Evolutionary conservation across 2,797 vertebrate species (phyloP).

Genomic region (Rhinogobio ventralis): DNA sequence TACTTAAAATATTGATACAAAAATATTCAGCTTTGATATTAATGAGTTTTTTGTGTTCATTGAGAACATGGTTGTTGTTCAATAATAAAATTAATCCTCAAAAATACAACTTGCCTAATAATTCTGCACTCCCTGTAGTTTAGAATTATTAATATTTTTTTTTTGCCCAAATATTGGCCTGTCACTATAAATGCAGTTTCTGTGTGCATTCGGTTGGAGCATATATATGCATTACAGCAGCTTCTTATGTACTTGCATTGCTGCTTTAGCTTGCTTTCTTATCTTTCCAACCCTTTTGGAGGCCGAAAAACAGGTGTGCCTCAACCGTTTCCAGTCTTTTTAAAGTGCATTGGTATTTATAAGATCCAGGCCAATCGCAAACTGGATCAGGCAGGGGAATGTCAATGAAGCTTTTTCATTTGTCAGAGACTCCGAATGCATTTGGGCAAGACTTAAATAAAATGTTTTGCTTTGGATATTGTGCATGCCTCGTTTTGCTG

Average conservation of each 20-base stretch:
- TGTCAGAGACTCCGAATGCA: not conserved
- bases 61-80: no score
- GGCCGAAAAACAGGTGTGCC: slow-evolving; percentile 7
- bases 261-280: slow-evolving; percentile 4
- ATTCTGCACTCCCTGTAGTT: no score
- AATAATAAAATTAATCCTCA: no score
- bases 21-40: no score
- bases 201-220: not conserved
- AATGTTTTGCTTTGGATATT: slow-evolving; percentile 6
- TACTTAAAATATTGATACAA: no score
- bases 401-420: slow-evolving; percentile 2
- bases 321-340: slow-evolving; percentile 31
- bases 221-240: not conserved
- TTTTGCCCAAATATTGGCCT: not conserved
- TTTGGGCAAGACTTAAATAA: slow-evolving; percentile 21
- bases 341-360: slow-evolving; percentile 25
- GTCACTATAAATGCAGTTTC: not conserved
- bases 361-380: slow-evolving; percentile 7
- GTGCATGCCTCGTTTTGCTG: not conserved
- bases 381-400: slow-evolving; percentile 9
- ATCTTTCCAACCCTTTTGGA: slow-evolving; percentile 5
- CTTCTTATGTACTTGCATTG: slow-evolving; percentile 6
- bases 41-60: no score
- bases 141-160: not conserved
- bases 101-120: no score